Evolutionary conservation across 2,113 vertebrate species (phyloP), one percentile per base, ranked within the genome.

Genomic region (Hassar affinis): DNA sequence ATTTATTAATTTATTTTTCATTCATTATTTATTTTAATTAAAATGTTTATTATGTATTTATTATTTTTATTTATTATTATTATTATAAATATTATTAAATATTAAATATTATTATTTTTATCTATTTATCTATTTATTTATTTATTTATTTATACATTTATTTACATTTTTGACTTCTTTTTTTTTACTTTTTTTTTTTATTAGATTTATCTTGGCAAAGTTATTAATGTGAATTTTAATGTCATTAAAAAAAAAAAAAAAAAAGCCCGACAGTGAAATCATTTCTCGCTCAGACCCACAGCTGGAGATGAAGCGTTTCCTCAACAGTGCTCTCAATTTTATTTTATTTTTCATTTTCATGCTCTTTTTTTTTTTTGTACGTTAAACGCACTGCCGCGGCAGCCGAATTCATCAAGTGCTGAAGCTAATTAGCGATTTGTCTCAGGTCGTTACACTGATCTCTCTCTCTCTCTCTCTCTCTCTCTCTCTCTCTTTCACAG

Each of bases 351-450:
- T 22, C 25, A 59, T 56, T 17, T 74, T 17, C 17, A n/a, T 45
- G 4, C 22, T 45, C 45, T 45, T 42, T 45, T 71, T 79, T 81
- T 18, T 85, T n/a, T 71, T 54, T 75, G 77, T n/a, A 76, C 79
- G 33, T 69, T 82, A 52, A 88, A 90, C 85, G 84, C 54, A 54
- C 25, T 64, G 56, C 61, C 84, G 87, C 81, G 79, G 56, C 78
- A 86, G 3, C 57, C 25, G 22, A 88, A 86, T 66, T 88, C 81
- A 89, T 79, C 85, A 85, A 79, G 82, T 71, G 54, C 76, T 85
- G 88, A 85, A n/a, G 79, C 38, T 86, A 54, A 82, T 89, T 88
- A 89, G 76, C 51, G 52, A 89, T 89, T 79, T 83, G 82, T 82
- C 86, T 62, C 54, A 82, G 84, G 85, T 85, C 79, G 17, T 54